Conservation (phyloP, 2,888 invertebrate genomes). For the Aspidapion aeneum region DNA sequence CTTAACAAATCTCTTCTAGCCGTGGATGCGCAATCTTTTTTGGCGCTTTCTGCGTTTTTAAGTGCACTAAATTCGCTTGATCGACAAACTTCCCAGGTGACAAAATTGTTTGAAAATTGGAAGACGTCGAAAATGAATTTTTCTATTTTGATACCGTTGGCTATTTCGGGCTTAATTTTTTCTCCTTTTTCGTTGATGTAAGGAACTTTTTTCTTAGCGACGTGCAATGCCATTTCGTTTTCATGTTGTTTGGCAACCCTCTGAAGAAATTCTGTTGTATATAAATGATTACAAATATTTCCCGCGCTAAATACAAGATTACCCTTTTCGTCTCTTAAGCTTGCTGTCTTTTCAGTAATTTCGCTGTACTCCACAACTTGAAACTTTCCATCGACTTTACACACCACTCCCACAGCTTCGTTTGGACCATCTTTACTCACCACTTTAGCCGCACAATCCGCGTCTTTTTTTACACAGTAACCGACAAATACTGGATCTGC, state of each 20-base stretch:
- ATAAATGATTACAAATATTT: conserved; percentile 98
- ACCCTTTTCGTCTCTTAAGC: conserved; percentile 73
- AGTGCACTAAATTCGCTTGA: conserved; percentile 95
- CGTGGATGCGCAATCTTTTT: conserved; percentile 89
- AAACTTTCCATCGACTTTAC: conserved; percentile 85
- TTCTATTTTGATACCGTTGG: conserved; percentile 98
- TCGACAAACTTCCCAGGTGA: conserved; percentile 88
- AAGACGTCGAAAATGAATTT: conserved; percentile 99
- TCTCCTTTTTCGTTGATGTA: conserved; percentile 70
- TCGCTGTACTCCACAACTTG: conserved; percentile 98
- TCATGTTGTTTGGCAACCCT: conserved; percentile 70
- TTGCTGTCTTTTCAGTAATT: conserved; percentile 82
- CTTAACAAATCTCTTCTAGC: conserved; percentile 72
- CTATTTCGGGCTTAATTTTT: conserved; percentile 68
- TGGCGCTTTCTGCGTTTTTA: conserved; percentile 87
- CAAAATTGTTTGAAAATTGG: conserved; percentile 86
- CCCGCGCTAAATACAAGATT: conserved; percentile 89
- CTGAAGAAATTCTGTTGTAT: conserved; percentile 80
- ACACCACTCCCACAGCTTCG: conserved; percentile 96
- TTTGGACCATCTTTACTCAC: conserved; percentile 88
- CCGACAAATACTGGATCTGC: conserved; percentile 97
- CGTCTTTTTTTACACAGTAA: conserved; percentile 82
- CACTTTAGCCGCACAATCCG: conserved; percentile 96
- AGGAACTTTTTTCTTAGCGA: conserved; percentile 97
- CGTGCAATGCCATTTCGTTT: conserved; percentile 79